Evolutionary conservation across 2,797 vertebrate species (phyloP).

Genomic region (Diplodus sargus): DNA sequence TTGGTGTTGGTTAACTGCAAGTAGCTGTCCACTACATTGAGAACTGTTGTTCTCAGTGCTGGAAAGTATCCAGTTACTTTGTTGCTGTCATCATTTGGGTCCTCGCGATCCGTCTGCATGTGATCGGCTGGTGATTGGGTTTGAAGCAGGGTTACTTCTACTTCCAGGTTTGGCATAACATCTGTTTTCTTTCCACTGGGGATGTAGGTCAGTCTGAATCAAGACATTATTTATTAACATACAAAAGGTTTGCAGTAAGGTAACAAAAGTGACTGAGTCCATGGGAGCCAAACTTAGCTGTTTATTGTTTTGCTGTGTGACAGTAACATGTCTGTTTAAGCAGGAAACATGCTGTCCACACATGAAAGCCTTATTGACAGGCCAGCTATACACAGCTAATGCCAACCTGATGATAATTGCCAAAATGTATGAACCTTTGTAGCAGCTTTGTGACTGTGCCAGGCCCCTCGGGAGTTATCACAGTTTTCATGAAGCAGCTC

Average conservation of each 20-base stretch:
- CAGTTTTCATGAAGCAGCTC: slow-evolving; percentile 9
- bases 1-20: background rate
- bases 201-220: background rate
- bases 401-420: slow-evolving; percentile 4
- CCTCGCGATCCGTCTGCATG: too few relatives aligned
- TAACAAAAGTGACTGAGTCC: background rate
- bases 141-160: background rate
- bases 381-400: background rate
- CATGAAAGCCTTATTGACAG: slow-evolving; percentile 13
- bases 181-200: background rate
- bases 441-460: slow-evolving; percentile 7
- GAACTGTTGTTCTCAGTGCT: background rate
- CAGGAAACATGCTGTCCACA: background rate
- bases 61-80: background rate
- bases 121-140: background rate
- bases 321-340: slow-evolving; percentile 1
- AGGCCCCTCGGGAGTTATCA: slow-evolving; percentile 13
- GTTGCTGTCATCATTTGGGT: too few relatives aligned
- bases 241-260: background rate
- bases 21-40: background rate
- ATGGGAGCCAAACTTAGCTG: slow-evolving; percentile 6
- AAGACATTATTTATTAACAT: too few relatives aligned
- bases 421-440: slow-evolving; percentile 8
- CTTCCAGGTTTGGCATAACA: background rate
- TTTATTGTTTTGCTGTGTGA: background rate